Percentiles rank a stretch among this genome's conserved stretches.
These are phyloP conservation scores for Andrena dorsata DNA, from an alignment of 2,888 invertebrate genomes.

Conservation along the genomic window DNA sequence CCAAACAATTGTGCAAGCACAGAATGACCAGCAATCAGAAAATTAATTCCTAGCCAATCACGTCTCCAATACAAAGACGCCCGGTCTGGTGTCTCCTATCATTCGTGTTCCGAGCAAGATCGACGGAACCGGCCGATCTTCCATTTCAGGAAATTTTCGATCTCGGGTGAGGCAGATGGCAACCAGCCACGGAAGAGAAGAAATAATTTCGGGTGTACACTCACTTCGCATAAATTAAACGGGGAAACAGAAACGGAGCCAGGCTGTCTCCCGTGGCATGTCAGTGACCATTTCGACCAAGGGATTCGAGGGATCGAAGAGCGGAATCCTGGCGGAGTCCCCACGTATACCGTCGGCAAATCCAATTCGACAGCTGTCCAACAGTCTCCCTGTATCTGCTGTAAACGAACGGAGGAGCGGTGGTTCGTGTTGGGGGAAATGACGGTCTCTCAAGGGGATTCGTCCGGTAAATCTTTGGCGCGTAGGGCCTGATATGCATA, in stretches of 20 bases:
- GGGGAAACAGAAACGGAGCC: slow-evolving; percentile 46
- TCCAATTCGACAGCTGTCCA: slow-evolving; percentile 76
- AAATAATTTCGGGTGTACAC: slow-evolving; percentile 42
- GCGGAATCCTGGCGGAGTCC: slow-evolving; percentile 51
- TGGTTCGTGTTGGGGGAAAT: slow-evolving; percentile 53
- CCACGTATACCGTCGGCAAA: slow-evolving; percentile 64
- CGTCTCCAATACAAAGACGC: neutral
- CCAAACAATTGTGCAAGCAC: neutral
- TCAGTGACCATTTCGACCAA: slow-evolving; percentile 53
- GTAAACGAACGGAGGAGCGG: slow-evolving; percentile 72
- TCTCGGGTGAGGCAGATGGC: neutral
- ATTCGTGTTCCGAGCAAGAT: neutral
- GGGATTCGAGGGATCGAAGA: slow-evolving; percentile 57
- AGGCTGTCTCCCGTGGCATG: slow-evolving; percentile 59
- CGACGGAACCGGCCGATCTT: neutral
- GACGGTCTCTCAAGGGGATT: slow-evolving; percentile 42
- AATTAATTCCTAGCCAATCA: neutral
- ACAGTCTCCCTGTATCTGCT: slow-evolving; percentile 66
- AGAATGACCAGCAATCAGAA: no score
- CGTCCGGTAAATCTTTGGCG: slow-evolving; percentile 39
- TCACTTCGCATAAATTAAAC: slow-evolving; percentile 60
- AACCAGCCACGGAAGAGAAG: neutral
- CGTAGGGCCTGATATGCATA: slow-evolving; percentile 32
- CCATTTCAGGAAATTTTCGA: neutral
- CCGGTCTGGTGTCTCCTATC: neutral